phyloP scores from a whole-genome alignment of 2,888 invertebrate genomes.

The Mythimna albipuncta region DNA sequence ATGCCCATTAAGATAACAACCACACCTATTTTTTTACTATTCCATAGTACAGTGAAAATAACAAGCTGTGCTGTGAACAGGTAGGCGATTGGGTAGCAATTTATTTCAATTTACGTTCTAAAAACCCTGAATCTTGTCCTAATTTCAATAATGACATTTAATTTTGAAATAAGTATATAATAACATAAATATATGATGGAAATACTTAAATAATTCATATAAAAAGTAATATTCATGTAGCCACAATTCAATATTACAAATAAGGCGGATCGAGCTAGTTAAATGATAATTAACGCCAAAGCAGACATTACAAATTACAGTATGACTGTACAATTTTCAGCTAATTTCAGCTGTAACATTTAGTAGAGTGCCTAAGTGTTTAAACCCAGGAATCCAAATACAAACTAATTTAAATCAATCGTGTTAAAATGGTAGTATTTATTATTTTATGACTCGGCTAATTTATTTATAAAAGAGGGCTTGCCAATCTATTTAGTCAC shows the following conservation, averaged over 20 bases:
- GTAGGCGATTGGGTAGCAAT: neutral
- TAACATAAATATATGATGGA: slow-evolving; percentile 15
- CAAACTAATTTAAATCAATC: neutral
- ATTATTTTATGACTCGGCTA: neutral
- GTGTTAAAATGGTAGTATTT: neutral
- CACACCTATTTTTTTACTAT: slow-evolving; percentile 10
- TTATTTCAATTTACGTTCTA: neutral
- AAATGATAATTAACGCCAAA: slow-evolving; percentile 16
- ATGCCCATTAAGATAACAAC: neutral
- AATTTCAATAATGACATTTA: slow-evolving; percentile 4
- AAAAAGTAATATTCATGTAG: slow-evolving; percentile 23
- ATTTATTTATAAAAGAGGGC: neutral
- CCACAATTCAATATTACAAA: slow-evolving; percentile 13
- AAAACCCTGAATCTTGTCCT: slow-evolving; percentile 6
- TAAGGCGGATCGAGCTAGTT: slow-evolving; percentile 31
- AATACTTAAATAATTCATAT: slow-evolving; percentile 42
- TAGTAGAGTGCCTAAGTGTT: neutral
- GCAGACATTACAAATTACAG: slow-evolving; percentile 22
- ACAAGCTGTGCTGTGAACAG: slow-evolving; percentile 18
- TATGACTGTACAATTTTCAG: slow-evolving; percentile 16
- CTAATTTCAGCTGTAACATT: slow-evolving; percentile 27
- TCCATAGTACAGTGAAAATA: slow-evolving; percentile 13
- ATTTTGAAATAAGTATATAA: slow-evolving; percentile 16
- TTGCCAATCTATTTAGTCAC: too few relatives aligned
- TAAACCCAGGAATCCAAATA: slow-evolving; percentile 34